phyloP scores from a whole-genome alignment of 2,797 vertebrate species.

The Clarias laeviceps region DNA sequence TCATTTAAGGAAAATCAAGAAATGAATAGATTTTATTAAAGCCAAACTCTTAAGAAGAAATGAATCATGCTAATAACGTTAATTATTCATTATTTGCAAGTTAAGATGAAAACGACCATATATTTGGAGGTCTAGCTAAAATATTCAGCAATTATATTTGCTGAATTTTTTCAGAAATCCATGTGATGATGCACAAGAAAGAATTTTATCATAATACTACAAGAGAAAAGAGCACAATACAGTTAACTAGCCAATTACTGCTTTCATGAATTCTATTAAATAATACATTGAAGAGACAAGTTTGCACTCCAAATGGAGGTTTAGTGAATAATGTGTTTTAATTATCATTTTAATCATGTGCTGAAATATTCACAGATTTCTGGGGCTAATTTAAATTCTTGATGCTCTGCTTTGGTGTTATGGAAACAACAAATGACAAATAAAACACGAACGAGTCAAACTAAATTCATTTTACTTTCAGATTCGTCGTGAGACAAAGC shows the following conservation, averaged over 20 bases:
- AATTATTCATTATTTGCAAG: slow-evolving; percentile 7
- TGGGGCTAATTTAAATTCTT: slow-evolving; percentile 60
- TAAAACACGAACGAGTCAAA: slow-evolving; percentile 50
- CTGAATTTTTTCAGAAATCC: neutral
- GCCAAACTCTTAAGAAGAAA: neutral
- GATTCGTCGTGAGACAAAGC: slow-evolving; percentile 1
- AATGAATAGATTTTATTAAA: neutral
- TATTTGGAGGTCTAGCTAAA: slow-evolving; percentile 41
- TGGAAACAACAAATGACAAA: slow-evolving; percentile 55
- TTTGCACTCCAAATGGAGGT: slow-evolving; percentile 52
- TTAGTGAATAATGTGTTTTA: slow-evolving; percentile 67
- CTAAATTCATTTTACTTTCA: slow-evolving; percentile 9
- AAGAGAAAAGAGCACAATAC: neutral
- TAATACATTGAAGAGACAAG: slow-evolving; percentile 57
- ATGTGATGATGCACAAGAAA: neutral
- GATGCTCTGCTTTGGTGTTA: slow-evolving; percentile 58
- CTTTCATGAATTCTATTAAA: slow-evolving; percentile 44
- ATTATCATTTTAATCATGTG: slow-evolving; percentile 68
- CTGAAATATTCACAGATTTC: slow-evolving; percentile 68
- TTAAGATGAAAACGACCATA: neutral
- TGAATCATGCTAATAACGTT: neutral
- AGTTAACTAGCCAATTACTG: slow-evolving; percentile 21
- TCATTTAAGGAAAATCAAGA: neutral
- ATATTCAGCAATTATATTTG: neutral
- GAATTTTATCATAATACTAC: slow-evolving; percentile 7